Evolutionary conservation across 2,888 invertebrate species (phyloP), one percentile per base, ranked within the genome.

Genomic region (Eristalis intricaria): DNA sequence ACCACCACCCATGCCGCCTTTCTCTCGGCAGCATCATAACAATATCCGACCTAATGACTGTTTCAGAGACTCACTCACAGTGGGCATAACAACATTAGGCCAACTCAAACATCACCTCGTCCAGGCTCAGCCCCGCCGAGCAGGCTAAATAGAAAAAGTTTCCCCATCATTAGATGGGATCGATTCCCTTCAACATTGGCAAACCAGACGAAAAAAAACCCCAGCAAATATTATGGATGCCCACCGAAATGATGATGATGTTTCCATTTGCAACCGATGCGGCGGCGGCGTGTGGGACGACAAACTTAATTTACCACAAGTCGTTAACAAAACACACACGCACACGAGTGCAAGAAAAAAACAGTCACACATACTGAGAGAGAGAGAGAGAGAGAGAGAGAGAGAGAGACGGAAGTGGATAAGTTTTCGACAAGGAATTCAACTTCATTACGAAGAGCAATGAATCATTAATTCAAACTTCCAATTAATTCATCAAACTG

Each of bases 401-500:
- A 26, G 26, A 26, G 26, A 26, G 26, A 26, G 26, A 26, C 26
- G n/a, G 32, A 32, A 50, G 50, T 64, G 56, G 65, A 40, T 70
- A 43, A 71, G 50, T 23, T 22, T 65, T 58, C 35, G 32, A 82
- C 66, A 35, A 60, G 70, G 75, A 82, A 56, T 78, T 70, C 82
- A 86, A 86, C 82, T 82, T 82, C 86, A 82, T 75, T 86, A 86
- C 65, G 75, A 78, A 86, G 19, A 75, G 78, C 74, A 66, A 82
- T 86, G 78, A 82, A 86, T 86, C 86, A 86, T 86, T 82, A 79
- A 76, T 75, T 69, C 71, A 71, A 80, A 84, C 63, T 84, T 84
- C 75, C 84, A 87, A 79, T 84, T 87, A 84, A 84, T 87, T 84
- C 87, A 87, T 83, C 86, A 87, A 83, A 75, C 78, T 75, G 78